These are phyloP conservation scores for Ctenicera cuprea DNA, from an alignment of 2,888 invertebrate species.

Conservation along the genomic window DNA sequence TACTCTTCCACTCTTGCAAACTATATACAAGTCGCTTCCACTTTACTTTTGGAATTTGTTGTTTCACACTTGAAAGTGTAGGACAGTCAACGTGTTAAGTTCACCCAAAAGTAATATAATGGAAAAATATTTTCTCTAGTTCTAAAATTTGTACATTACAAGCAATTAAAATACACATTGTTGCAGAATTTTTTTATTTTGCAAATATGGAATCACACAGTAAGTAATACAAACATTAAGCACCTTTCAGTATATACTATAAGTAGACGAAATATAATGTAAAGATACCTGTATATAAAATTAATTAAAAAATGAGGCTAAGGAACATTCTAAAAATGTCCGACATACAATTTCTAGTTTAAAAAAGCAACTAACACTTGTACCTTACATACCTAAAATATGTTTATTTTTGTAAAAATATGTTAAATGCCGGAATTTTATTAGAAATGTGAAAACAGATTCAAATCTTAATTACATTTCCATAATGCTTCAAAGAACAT, in stretches of 20 bases:
- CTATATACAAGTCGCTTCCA: too few relatives aligned
- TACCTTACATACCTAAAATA: neutral
- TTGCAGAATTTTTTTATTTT: conserved; percentile 6
- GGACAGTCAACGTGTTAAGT: too few relatives aligned
- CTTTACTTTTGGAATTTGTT: too few relatives aligned
- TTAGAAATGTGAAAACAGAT: neutral
- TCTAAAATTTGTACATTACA: too few relatives aligned
- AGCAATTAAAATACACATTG: neutral
- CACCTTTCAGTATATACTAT: conserved; percentile 8
- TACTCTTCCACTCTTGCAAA: too few relatives aligned
- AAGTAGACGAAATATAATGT: neutral
- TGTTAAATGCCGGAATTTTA: conserved; percentile 10
- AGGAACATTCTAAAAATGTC: neutral
- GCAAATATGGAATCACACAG: conserved; percentile 8
- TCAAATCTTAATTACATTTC: neutral
- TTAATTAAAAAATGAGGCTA: neutral
- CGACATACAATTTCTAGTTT: neutral
- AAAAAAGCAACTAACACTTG: conserved; percentile 9
- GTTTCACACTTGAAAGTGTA: too few relatives aligned
- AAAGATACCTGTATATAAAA: neutral
- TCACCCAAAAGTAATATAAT: too few relatives aligned
- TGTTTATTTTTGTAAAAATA: conserved; percentile 12
- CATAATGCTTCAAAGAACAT: too few relatives aligned
- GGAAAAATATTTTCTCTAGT: too few relatives aligned
- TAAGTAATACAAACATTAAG: conserved; percentile 16